Base-by-base conservation (phyloP, 2,113 vertebrate genomes). In the Indicator maculatus region DNA sequence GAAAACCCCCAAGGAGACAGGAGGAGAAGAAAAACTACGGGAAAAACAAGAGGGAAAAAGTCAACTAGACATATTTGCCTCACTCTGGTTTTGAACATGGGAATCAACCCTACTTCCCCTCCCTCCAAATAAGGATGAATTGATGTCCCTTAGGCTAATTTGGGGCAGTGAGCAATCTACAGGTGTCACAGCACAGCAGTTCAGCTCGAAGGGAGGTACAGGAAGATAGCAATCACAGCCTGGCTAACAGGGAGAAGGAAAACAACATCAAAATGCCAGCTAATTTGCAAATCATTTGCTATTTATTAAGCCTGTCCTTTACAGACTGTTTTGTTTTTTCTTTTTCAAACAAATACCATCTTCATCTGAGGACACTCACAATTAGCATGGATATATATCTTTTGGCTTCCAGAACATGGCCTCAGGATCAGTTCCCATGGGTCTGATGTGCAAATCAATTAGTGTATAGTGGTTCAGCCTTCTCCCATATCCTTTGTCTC, bases 211-310 rank as follows among this genome's bases (percentile, higher is more conserved):
- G 47, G 59, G 74, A 80, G 67, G n/a, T 39, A 52, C 20, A 45
- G 33, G n/a, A n/a, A 95, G 18, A 67, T 0, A 6, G 31, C 27
- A 33, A 36, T 70, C 78, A 7, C 55, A 64, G 65, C 56, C 69
- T 77, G 60, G 31, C 31, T 81, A 77, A 39, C 47, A 71, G 26
- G 11, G 8, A 91, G 30, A 36, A 67, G 18, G 52, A 47, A 38
- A 67, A 67, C 86, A 74, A 2, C 75, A 93, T 77, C 50, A 88
- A 95, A 65, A 90, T 70, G 38, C 66, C 75, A 94, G 83, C 81
- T 90, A 79, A 97, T 94, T 96, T 95, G 84, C 41, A 91, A 75
- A n/a, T 88, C 82, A 95, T 93, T 96, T 93, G 76, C 67, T 94
- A 89, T 66, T 96, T 92, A 95, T 66, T 69, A 93, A 69, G 55